Base-by-base conservation (phyloP, 2,888 invertebrate species). In the Volucella zonaria region DNA sequence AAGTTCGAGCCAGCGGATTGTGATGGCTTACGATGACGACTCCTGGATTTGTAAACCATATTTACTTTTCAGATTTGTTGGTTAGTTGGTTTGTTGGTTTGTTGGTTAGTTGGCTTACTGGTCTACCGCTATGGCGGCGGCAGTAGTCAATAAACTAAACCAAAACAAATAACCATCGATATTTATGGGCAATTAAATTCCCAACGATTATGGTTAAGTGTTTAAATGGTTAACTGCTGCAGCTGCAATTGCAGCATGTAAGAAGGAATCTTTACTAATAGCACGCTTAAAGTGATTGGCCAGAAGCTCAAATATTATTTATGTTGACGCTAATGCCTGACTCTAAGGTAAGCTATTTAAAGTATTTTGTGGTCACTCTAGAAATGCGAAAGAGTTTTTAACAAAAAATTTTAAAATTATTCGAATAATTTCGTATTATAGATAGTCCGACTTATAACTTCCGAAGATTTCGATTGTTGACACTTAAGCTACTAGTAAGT, bases 121-220 rank as follows among this genome's bases (percentile, higher is more conserved):
- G 51, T 51, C 59, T 71, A 15, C 12, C 59, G 45, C 38, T 47
- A 49, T 23, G 31, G 45, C 52, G 12, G 73, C 23, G 15, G 38
- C 64, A 12, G 78, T 68, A 54, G 75, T 18, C 52, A 71, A 79
- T 83, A 83, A 83, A 79, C 43, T 80, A 71, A 83, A 75, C 79
- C 75, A 64, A 83, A 79, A 79, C 79, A 79, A 83, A 83, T 83
- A 83, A 79, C 75, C 75, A 75, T 56, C 75, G 75, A 79, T 70
- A 79, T 83, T 79, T 83, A 83, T 83, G 83, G 83, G 79, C 80
- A 83, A 83, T 83, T 83, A 83, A 83, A 80, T 71, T 75, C 64
- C 47, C 78, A 79, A 59, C 70, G 82, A 79, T 74, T 82, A 74
- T 82, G 68, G 82, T 31, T 31, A 31, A 31, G 31, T 31, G 31